Conservation (phyloP, 2,888 invertebrate species). For the Lycia hirtaria region DNA sequence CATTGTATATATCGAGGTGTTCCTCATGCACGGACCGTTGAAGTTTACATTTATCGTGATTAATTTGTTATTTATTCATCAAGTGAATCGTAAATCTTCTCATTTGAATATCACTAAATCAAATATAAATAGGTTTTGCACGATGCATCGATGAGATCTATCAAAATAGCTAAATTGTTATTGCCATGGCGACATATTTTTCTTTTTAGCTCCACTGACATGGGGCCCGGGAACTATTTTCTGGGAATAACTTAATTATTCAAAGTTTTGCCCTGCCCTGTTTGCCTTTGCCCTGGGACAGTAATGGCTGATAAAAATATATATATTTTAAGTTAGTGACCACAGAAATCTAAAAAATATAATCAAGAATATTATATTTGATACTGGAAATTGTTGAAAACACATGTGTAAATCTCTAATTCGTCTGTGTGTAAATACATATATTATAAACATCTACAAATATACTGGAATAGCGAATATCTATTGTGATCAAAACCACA, state of each 20-base stretch:
- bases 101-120: slow-evolving; percentile 31
- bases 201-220: too few relatives aligned
- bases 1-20: neutral
- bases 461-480: too few relatives aligned
- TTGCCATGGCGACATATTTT: neutral
- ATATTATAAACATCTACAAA: too few relatives aligned
- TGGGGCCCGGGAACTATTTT: too few relatives aligned
- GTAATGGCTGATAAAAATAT: neutral
- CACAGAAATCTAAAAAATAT: too few relatives aligned
- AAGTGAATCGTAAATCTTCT: slow-evolving; percentile 35
- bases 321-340: neutral
- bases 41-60: slow-evolving; percentile 27
- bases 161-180: neutral
- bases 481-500: neutral
- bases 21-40: slow-evolving; percentile 12
- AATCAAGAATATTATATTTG: too few relatives aligned
- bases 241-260: too few relatives aligned
- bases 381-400: too few relatives aligned
- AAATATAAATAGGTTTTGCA: slow-evolving; percentile 7
- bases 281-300: too few relatives aligned
- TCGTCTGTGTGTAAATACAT: too few relatives aligned
- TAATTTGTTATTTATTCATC: slow-evolving; percentile 35
- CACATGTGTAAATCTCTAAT: too few relatives aligned
- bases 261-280: too few relatives aligned
- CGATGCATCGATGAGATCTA: slow-evolving; percentile 9